Conservation (phyloP, 1,140 invertebrate genomes). For the Augochlora pura region DNA sequence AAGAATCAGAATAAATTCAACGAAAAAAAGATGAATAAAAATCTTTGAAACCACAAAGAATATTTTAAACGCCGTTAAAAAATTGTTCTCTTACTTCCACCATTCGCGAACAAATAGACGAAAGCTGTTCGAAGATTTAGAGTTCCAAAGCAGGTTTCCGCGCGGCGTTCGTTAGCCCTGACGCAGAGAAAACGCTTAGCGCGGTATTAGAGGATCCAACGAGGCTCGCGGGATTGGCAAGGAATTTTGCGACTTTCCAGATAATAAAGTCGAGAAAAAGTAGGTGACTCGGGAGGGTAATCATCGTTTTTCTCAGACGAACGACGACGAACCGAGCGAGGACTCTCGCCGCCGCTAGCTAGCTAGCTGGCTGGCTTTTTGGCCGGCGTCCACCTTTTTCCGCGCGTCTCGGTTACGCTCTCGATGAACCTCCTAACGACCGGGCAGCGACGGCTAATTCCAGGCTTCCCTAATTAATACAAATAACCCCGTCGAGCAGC, state of each 20-base stretch:
- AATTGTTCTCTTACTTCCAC: too few relatives aligned
- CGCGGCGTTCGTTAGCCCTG: too few relatives aligned
- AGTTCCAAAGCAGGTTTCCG: too few relatives aligned
- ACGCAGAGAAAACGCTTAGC: too few relatives aligned
- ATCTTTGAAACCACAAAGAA: too few relatives aligned
- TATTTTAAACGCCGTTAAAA: too few relatives aligned
- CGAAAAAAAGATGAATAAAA: too few relatives aligned
- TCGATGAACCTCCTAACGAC: constrained; percentile 49
- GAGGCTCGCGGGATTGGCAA: neutral
- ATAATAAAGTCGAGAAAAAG: neutral
- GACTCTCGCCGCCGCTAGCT: neutral
- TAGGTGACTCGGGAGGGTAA: neutral
- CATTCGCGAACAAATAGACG: too few relatives aligned
- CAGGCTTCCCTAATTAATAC: constrained; percentile 56
- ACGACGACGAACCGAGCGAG: constrained; percentile 7
- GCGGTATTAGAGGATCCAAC: too few relatives aligned
- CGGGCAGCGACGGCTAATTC: constrained; percentile 48
- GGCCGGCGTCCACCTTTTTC: constrained; percentile 30
- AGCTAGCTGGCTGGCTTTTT: neutral
- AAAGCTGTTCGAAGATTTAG: too few relatives aligned
- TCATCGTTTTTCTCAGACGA: constrained; percentile 33
- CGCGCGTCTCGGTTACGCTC: constrained; percentile 1
- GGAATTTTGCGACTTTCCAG: constrained; percentile 1
- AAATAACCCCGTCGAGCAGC: constrained; percentile 36
- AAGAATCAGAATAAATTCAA: too few relatives aligned